These are phyloP conservation scores for Lepidocolaptes lacrymiger DNA, from an alignment of 2,797 vertebrate genomes.

Conservation along the genomic window DNA sequence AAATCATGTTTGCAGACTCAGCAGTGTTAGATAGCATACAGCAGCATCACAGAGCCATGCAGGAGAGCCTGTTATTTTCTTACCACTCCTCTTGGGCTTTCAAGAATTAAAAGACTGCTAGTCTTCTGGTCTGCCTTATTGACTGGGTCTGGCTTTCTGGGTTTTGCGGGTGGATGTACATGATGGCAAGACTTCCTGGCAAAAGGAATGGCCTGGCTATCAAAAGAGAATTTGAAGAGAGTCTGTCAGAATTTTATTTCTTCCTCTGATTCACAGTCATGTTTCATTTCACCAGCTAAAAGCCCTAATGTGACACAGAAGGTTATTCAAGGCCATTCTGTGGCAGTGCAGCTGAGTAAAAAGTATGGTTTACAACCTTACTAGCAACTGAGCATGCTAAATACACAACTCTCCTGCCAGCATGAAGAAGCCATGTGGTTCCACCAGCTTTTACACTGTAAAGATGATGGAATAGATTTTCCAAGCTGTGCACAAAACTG, in stretches of 20 bases:
- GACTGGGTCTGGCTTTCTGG: neutral
- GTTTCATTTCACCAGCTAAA: conserved; percentile 36
- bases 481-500: neutral
- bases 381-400: conserved; percentile 38
- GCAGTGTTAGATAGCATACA: neutral
- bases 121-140: neutral
- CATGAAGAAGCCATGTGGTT: conserved; percentile 14
- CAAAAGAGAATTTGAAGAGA: neutral
- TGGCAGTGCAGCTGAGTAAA: conserved; percentile 17
- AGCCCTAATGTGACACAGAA: conserved; percentile 41
- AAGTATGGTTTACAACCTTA: conserved; percentile 17
- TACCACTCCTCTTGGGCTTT: neutral
- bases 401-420: conserved; percentile 29
- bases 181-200: neutral
- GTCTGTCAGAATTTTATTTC: neutral
- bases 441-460: neutral
- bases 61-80: neutral
- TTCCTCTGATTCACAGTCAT: neutral
- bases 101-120: neutral
- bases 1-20: neutral
- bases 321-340: conserved; percentile 47
- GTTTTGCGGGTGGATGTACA: neutral
- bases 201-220: neutral
- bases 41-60: neutral
- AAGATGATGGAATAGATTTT: neutral